Percentiles rank a stretch among this genome's conserved stretches.
These are phyloP conservation scores for Chironomus riparius DNA, from an alignment of 2,888 invertebrate genomes.

Conservation along the genomic window DNA sequence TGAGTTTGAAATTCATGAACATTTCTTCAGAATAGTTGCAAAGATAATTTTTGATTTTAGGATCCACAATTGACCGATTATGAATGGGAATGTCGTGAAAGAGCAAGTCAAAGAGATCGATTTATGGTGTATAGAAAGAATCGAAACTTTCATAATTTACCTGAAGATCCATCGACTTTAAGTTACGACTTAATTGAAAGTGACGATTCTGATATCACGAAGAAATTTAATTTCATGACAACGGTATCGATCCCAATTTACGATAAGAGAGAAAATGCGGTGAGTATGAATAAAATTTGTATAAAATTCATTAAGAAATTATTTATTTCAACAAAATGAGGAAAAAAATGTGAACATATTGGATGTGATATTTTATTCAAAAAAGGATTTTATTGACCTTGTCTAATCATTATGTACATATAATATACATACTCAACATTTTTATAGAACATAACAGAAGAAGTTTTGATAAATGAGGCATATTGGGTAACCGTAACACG, in stretches of 20 bases:
- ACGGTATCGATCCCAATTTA: constrained; percentile 91
- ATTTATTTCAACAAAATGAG: not conserved
- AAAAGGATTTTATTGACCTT: not conserved
- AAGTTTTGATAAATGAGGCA: constrained; percentile 89
- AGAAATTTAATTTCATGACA: constrained; percentile 72
- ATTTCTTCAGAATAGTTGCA: constrained; percentile 25
- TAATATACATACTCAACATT: not conserved
- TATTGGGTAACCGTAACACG: constrained; percentile 86
- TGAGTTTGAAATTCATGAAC: constrained; percentile 40
- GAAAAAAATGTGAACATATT: not conserved
- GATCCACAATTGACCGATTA: constrained; percentile 87
- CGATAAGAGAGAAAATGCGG: constrained; percentile 76
- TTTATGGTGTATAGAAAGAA: constrained; percentile 58
- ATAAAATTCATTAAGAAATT: too few relatives aligned
- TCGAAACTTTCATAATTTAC: constrained; percentile 36
- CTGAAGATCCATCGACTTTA: constrained; percentile 20
- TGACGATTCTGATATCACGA: constrained; percentile 4
- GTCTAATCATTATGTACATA: constrained; percentile 4
- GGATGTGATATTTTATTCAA: not conserved
- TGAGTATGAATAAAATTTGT: constrained; percentile 43
- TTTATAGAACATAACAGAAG: constrained; percentile 89
- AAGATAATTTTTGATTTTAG: constrained; percentile 40
- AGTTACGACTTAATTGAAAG: constrained; percentile 17
- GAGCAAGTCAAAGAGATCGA: constrained; percentile 67
- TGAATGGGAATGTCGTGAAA: constrained; percentile 77